Evolutionary conservation across 1,140 invertebrate genomes (phyloP), one percentile per base, ranked within the genome.

Genomic region (Nixonia krombeini): DNA sequence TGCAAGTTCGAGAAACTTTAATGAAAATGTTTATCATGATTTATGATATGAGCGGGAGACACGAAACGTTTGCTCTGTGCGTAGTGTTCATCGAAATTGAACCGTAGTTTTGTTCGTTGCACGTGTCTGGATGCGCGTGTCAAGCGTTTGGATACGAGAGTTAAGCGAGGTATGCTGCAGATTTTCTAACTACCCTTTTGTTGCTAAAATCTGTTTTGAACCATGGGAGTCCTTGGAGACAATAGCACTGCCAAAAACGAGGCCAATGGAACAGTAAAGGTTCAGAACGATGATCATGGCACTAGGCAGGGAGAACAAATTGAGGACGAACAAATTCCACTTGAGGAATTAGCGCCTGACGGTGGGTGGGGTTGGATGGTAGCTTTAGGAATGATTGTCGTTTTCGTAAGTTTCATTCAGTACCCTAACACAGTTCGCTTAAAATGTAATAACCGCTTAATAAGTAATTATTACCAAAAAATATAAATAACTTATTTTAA

Each of bases 321-420:
- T 1, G 26, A 69, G 1, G 61, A 74, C 16, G 44, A n/a, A n/a
- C n/a, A n/a, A n/a, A n/a, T 70, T 2, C 62, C 58, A 6, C 15
- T 56, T 1, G 80, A 83, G 42, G 81, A 86, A 16, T 63, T 82
- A 3, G 85, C 86, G 6, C 87, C 87, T 0, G 87, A 89, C 50
- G 88, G 87, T 9, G 87, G 88, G 0, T 89, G 87, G 85, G 88
- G 88, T 2, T 89, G 87, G 85, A 82, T 87, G 64, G 84, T 88
- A 4, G 85, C 86, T 1, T 21, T 88, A 0, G 86, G 86, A 0
- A 83, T 86, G 55, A 84, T 86, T 35, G 58, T 87, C 15, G 72
- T 80, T 49, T 75, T 75, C 41, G 83, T 85, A 57, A 79, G 83
- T 77, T 15, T 25, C 35, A 59, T 10, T 6, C 2, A 7, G 29